Percentiles rank a stretch among this genome's conserved stretches.
Evolutionary conservation across 2,797 vertebrate genomes (phyloP).

Genomic region (Sphaeramia orbicularis): DNA sequence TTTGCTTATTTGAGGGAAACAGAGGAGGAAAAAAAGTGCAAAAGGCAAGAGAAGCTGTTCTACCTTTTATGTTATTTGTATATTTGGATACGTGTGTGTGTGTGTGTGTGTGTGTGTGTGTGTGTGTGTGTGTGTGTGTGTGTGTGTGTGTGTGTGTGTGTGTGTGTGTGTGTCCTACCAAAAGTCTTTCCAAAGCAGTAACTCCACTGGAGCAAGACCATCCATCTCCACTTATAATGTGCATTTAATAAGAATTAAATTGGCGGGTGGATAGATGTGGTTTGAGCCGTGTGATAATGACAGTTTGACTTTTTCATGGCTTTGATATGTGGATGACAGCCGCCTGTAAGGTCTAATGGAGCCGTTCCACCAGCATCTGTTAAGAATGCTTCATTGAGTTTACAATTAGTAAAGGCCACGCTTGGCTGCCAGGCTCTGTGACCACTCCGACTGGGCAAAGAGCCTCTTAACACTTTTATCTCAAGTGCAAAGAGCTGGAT

Average conservation of each 20-base stretch:
- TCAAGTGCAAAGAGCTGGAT: conserved; percentile 9
- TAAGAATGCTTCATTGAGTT: conserved; percentile 87
- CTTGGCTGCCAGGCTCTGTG: conserved; percentile 72
- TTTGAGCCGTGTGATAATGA: conserved; percentile 80
- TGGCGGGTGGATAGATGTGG: conserved; percentile 76
- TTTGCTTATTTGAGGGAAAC: too few relatives aligned
- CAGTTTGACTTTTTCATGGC: conserved; percentile 83
- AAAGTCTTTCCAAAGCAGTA: conserved; percentile 72
- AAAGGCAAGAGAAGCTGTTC: too few relatives aligned
- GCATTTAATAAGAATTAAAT: conserved; percentile 86
- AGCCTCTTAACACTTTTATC: conserved; percentile 35
- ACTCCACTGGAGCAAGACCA: conserved; percentile 79
- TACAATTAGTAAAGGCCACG: conserved; percentile 85
- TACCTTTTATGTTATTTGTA: too few relatives aligned
- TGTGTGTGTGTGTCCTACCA: conserved; percentile 53
- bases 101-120: too few relatives aligned
- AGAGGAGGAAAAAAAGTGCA: too few relatives aligned
- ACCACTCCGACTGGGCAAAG: conserved; percentile 54
- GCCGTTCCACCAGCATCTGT: conserved; percentile 85
- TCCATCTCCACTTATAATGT: conserved; percentile 82
- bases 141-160: too few relatives aligned
- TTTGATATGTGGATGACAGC: conserved; percentile 81
- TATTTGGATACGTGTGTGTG: too few relatives aligned
- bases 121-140: too few relatives aligned
- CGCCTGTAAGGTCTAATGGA: conserved; percentile 80